Percentiles rank a stretch among this genome's conserved stretches.
These are phyloP conservation scores for Caenorhabditis brenneri DNA, from an alignment of 1,140 invertebrate species.

Conservation along the genomic window DNA sequence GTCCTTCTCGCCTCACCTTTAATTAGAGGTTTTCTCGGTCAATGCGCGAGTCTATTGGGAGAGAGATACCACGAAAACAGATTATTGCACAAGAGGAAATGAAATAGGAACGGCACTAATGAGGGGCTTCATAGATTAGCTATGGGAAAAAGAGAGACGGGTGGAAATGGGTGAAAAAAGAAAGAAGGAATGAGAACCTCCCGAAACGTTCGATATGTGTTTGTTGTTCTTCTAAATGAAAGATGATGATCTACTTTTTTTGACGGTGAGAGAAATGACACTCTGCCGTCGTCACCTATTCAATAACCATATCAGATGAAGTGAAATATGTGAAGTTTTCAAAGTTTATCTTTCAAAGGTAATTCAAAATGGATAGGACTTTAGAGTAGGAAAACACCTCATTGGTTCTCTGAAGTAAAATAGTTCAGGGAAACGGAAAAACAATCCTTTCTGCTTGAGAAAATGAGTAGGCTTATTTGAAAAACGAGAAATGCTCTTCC, in stretches of 20 bases:
- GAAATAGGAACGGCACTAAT: not conserved
- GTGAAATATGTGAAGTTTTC: not conserved
- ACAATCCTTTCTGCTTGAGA: too few species aligned
- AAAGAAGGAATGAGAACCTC: too few species aligned
- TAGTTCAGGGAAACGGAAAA: too few species aligned
- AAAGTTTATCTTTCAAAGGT: too few species aligned
- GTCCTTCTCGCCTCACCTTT: not conserved
- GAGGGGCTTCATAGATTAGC: not conserved
- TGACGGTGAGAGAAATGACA: not conserved
- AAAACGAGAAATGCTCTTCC: not conserved
- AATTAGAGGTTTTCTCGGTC: slow-evolving; percentile 31
- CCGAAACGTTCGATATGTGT: not conserved
- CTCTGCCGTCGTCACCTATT: not conserved
- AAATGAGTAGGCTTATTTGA: not conserved
- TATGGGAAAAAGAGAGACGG: not conserved
- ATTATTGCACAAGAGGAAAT: not conserved
- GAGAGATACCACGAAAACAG: not conserved
- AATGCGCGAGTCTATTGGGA: slow-evolving; percentile 6
- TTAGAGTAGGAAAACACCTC: too few species aligned
- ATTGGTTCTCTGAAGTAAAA: too few species aligned
- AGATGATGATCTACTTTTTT: slow-evolving; percentile 32
- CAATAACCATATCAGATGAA: not conserved
- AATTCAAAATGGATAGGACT: too few species aligned
- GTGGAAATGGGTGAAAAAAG: not conserved
- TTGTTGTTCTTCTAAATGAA: not conserved